Percentiles rank a stretch among this genome's conserved stretches.
phyloP scores from a whole-genome alignment of 1,140 invertebrate genomes.

The Drosophila lini region DNA sequence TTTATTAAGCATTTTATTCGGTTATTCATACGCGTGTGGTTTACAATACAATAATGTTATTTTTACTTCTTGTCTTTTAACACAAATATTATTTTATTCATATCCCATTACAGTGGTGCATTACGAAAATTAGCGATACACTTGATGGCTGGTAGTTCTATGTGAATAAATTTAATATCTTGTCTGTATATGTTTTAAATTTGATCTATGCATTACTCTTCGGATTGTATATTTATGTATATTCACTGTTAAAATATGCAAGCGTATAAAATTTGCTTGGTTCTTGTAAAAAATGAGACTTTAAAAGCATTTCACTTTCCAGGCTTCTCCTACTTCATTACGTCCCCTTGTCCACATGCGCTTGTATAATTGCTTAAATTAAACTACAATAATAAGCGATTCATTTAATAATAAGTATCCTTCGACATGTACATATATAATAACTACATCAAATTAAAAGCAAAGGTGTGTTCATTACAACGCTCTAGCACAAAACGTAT shows the following conservation, averaged over 20 bases:
- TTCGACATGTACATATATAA: slow-evolving; percentile 67
- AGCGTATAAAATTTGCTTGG: slow-evolving; percentile 78
- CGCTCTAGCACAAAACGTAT: slow-evolving; percentile 56
- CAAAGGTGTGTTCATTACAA: slow-evolving; percentile 57
- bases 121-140: slow-evolving; percentile 73
- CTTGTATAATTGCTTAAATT: slow-evolving; percentile 82
- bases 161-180: slow-evolving; percentile 41
- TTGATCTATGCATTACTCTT: slow-evolving; percentile 65
- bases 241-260: slow-evolving; percentile 77
- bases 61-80: slow-evolving; percentile 70
- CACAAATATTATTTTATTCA: slow-evolving; percentile 75
- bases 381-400: slow-evolving; percentile 82
- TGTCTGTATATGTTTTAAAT: slow-evolving; percentile 67
- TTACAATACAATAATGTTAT: slow-evolving; percentile 83
- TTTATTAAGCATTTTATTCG: slow-evolving; percentile 82
- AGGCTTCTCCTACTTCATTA: slow-evolving; percentile 66
- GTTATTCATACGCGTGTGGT: slow-evolving; percentile 83
- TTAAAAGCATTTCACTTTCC: slow-evolving; percentile 82
- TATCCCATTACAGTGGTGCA: slow-evolving; percentile 68
- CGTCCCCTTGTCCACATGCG: slow-evolving; percentile 51
- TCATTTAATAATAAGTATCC: slow-evolving; percentile 68
- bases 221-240: slow-evolving; percentile 72
- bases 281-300: slow-evolving; percentile 83
- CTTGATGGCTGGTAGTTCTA: slow-evolving; percentile 46
- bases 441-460: slow-evolving; percentile 78